A percentile compares a stretch with the other conserved stretches of the same genome.
Evolutionary conservation across 2,113 vertebrate species (phyloP).

Genomic region (Lipophrys pholis): DNA sequence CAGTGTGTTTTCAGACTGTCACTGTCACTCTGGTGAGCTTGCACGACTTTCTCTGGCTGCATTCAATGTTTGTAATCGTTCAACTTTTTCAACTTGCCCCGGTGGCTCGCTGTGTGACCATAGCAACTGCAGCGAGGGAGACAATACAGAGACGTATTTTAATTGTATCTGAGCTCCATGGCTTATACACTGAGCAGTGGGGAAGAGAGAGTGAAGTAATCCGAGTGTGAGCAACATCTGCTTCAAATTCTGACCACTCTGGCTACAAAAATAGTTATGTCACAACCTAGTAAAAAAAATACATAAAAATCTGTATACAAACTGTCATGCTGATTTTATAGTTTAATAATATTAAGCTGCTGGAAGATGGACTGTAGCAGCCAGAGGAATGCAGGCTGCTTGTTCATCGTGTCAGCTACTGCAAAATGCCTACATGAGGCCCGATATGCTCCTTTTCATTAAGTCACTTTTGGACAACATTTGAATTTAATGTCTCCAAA

Average conservation of each 20-base stretch:
- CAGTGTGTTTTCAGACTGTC: neutral
- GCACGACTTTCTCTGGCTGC: neutral
- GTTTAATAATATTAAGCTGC: no score
- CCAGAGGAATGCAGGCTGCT: no score
- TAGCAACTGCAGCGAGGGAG: neutral
- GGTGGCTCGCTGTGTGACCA: neutral
- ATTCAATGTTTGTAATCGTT: neutral
- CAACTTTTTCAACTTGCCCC: neutral
- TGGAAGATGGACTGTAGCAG: no score
- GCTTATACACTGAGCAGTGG: neutral
- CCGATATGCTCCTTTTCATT: no score
- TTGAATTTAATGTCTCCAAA: no score
- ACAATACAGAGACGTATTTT: neutral
- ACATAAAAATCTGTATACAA: no score
- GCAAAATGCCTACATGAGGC: no score
- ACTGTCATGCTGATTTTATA: no score
- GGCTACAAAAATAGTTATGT: neutral
- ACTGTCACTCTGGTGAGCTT: neutral
- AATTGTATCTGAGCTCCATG: neutral
- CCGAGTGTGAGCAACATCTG: neutral
- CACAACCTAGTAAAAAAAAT: neutral
- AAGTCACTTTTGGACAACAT: no score
- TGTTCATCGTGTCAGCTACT: no score
- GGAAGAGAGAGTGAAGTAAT: neutral
- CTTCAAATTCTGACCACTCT: neutral